Base-by-base conservation (phyloP, 1,140 invertebrate species). In the Philotrypesis tridentata region DNA sequence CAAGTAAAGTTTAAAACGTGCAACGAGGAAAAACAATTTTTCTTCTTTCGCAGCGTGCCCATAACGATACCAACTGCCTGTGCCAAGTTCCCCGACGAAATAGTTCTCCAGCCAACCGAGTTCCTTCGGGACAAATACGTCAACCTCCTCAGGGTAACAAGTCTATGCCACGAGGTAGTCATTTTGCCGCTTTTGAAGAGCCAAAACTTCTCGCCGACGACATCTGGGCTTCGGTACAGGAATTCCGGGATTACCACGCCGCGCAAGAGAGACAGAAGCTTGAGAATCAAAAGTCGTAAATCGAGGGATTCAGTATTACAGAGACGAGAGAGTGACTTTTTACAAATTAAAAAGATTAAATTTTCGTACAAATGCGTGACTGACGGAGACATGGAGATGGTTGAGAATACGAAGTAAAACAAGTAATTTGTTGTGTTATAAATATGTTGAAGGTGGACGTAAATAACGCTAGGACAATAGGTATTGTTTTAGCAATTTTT, bases 121-220 rank as follows among this genome's bases (percentile, higher is more conserved):
- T 85, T 95, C 21, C 84, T 96, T 4, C 90, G 91, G 72, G 90
- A 93, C 2, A 94, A 93, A 85, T 96, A 92, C 86, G 86, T 84
- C 0, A 95, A 96, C 87, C 84, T 96, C 7, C 90, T 96, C 4
- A 93, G 94, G 61, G 92, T 93, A 3, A 95, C 2, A 92, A 94
- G 73, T n/a, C n/a, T n/a, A 85, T 94, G 61, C 85, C 92, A 4
- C 91, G 93, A 11, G 97, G 96, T 1, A 97, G 97, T 1, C 97
- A 98, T 90, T 98, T 98, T 88, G 95, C 95, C 11, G 96, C 96
- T 0, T 93, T 98, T 82, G 96, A 98, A 88, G 93, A 95, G 67
- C 97, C 97, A 0, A 86, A 94, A 85, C 85, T 94, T 11, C 85
- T 97, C 0, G 93, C 95, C 12, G 92, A 95, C 14, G 96, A 97